These are phyloP conservation scores for Leucoma salicis DNA, from an alignment of 2,888 invertebrate genomes.

Conservation along the genomic window DNA sequence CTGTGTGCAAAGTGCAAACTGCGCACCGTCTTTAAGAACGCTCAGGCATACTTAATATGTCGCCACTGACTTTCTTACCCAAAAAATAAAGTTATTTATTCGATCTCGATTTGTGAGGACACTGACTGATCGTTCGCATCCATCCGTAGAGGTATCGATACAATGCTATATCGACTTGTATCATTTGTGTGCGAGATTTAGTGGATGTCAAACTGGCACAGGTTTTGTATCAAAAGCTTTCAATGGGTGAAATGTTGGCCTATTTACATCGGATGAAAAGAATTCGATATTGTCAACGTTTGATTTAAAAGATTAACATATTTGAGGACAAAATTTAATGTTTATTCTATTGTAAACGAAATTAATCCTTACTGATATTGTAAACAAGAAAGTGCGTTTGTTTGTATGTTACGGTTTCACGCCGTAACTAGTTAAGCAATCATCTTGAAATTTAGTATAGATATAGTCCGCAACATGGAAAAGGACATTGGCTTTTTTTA, in stretches of 20 bases:
- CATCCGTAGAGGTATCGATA: conserved; percentile 24
- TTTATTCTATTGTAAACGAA: background rate
- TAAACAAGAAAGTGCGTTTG: too few species aligned
- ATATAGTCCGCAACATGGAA: too few species aligned
- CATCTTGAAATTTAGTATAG: too few species aligned
- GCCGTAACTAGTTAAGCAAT: too few species aligned
- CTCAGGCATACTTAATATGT: conserved; percentile 23
- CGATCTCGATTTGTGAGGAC: conserved; percentile 28
- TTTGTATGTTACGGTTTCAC: too few species aligned
- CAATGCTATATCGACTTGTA: conserved; percentile 13
- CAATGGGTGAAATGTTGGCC: conserved; percentile 11
- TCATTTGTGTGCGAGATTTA: conserved; percentile 31
- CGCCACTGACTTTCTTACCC: conserved; percentile 39
- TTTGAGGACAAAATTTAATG: too few species aligned
- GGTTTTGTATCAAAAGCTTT: conserved; percentile 24
- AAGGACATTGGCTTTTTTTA: too few species aligned
- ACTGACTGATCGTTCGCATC: conserved; percentile 34
- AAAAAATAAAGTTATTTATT: conserved; percentile 40
- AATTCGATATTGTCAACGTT: background rate
- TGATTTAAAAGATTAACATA: background rate
- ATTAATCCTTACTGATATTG: too few species aligned
- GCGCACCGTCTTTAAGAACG: conserved; percentile 9
- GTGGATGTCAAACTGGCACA: conserved; percentile 24
- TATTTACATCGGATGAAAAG: background rate
- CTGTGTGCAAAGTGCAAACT: too few species aligned